Percentiles rank a stretch among this genome's conserved stretches.
phyloP scores from a whole-genome alignment of 2,888 invertebrate species.

The Cephus rjabovi region DNA sequence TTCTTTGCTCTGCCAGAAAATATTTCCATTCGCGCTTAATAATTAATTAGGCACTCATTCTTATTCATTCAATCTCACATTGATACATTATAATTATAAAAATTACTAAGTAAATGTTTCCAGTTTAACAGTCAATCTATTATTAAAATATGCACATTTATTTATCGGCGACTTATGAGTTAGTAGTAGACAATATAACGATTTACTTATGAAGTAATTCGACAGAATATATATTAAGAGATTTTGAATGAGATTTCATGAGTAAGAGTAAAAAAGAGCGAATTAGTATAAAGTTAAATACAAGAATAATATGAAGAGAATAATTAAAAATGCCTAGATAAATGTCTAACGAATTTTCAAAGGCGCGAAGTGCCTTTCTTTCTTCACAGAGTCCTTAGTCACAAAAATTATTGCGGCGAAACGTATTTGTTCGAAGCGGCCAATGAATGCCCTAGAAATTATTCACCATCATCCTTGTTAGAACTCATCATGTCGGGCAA shows the following conservation, averaged over 20 bases:
- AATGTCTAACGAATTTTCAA: not conserved
- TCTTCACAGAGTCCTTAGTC: constrained; percentile 14
- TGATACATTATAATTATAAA: not conserved
- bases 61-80: not conserved
- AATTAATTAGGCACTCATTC: not conserved
- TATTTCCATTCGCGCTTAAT: not conserved
- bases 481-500: constrained; percentile 96
- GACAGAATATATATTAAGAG: not conserved
- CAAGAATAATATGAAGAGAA: not conserved
- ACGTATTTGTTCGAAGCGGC: constrained; percentile 14
- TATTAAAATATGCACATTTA: constrained; percentile 22
- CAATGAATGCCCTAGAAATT: constrained; percentile 11
- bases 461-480: constrained; percentile 64
- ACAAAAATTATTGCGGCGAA: constrained; percentile 27
- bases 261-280: not conserved
- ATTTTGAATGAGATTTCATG: not conserved
- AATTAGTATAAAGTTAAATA: not conserved
- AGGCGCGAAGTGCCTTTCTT: not conserved
- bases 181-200: constrained; percentile 8
- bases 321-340: not conserved
- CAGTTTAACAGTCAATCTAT: not conserved
- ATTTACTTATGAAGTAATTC: constrained; percentile 5
- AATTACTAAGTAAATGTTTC: not conserved
- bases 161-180: not conserved
- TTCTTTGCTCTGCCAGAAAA: not conserved